Conservation (phyloP, 2,888 invertebrate genomes). For the Crossocerus cetratus region DNA sequence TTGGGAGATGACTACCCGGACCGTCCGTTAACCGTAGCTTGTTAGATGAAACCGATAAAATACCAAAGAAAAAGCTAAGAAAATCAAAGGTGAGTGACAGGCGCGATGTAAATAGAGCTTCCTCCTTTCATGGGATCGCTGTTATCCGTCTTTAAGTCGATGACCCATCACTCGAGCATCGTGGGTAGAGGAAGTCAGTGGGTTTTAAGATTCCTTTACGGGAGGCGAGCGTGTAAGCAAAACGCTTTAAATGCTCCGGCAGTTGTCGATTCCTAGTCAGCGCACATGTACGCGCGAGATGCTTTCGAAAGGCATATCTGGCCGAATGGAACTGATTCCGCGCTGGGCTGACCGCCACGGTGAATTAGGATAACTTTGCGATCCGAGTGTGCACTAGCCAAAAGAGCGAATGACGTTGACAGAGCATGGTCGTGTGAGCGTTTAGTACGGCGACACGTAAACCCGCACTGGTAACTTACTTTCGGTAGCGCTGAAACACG, state of each 20-base stretch:
- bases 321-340: slow-evolving; percentile 23
- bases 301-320: slow-evolving; percentile 15
- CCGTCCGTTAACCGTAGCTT: slow-evolving; percentile 47
- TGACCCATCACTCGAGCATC: not conserved
- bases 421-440: not conserved
- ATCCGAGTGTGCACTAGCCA: slow-evolving; percentile 11
- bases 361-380: slow-evolving; percentile 24
- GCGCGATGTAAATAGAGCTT: slow-evolving; percentile 8
- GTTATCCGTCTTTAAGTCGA: not conserved
- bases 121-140: not conserved
- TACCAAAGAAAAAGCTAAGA: not conserved
- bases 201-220: too few relatives aligned
- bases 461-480: slow-evolving; percentile 11
- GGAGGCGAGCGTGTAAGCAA: not conserved
- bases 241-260: slow-evolving; percentile 32
- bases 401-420: not conserved
- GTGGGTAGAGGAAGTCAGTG: too few relatives aligned
- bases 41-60: slow-evolving; percentile 30
- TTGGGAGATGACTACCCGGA: slow-evolving; percentile 38
- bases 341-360: slow-evolving; percentile 16
- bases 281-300: not conserved
- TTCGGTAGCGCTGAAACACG: not conserved
- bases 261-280: slow-evolving; percentile 1
- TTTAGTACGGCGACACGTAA: slow-evolving; percentile 13
- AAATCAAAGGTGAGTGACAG: not conserved